Evolutionary conservation across 2,797 vertebrate genomes (phyloP), one percentile per base, ranked within the genome.

Genomic region (Sebastes iracundus): DNA sequence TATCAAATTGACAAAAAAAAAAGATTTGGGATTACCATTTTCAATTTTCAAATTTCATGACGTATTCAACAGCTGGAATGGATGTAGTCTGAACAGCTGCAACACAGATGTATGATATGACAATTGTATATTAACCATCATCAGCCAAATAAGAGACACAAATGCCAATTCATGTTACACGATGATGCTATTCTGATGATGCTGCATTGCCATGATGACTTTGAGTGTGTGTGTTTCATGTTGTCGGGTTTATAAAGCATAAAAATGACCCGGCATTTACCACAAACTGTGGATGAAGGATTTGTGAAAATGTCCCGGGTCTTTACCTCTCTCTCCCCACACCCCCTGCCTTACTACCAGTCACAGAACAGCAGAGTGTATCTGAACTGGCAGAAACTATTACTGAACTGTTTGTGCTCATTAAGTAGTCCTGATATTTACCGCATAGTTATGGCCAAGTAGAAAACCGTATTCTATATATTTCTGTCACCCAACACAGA

Each of bases 311-410:
- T 66, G 77, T 77, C 52, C 67, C 25, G 20, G 70, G 80, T 82
- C 66, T 87, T 89, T 84, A 87, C 86, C 85, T 84, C 83, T 70
- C 77, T 56, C 22, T 30, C 30, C 60, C 20, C 83, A 42, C 69
- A 78, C 70, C 73, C 82, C 90, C 86, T 83, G 89, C 91, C 93
- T 91, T 91, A 91, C 87, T 85, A 86, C 85, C 81, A 83, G 86
- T 88, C 79, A 88, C 46, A 90, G 83, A 93, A 87, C 67, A 87
- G 89, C 91, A 90, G 88, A 89, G 87, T 88, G 85, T 89, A 88
- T 83, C 75, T 86, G 88, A 93, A 89, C 85, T 89, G 86, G 85
- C 85, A 90, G 73, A 79, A 80, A 83, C 58, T 73, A 82, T 75
- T 35, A 73, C 75, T 83, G 38, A 86, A 86, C 70, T 89, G 75